These are phyloP conservation scores for Hylaea fasciaria DNA, from an alignment of 2,888 invertebrate genomes.

Conservation along the genomic window DNA sequence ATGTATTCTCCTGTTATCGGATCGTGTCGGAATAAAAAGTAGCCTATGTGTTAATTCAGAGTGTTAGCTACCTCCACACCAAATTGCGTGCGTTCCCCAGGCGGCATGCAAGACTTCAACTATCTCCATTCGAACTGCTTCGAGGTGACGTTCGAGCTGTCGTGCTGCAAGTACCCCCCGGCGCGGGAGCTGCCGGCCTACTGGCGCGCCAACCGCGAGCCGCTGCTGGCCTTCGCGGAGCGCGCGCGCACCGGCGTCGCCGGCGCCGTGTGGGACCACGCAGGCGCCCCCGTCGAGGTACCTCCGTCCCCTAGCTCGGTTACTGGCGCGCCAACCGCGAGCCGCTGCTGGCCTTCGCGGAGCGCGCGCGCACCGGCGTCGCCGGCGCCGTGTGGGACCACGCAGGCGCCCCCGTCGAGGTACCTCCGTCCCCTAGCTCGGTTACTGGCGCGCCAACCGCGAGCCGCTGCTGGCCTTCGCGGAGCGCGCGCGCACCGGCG, in stretches of 20 bases:
- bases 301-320: too few relatives aligned
- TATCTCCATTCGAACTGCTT: constrained; percentile 97
- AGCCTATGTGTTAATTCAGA: too few relatives aligned
- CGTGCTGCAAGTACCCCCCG: constrained; percentile 96
- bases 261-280: constrained; percentile 87
- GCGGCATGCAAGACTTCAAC: constrained; percentile 99
- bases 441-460: constrained; percentile 96
- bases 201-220: constrained; percentile 94
- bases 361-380: constrained; percentile 89
- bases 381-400: constrained; percentile 87
- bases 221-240: constrained; percentile 93
- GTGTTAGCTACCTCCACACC: too few relatives aligned
- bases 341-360: constrained; percentile 95
- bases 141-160: constrained; percentile 98
- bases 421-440: too few relatives aligned
- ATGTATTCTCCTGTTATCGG: too few relatives aligned
- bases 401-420: constrained; percentile 86
- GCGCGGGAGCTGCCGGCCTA: constrained; percentile 88
- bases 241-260: constrained; percentile 88
- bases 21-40: too few relatives aligned
- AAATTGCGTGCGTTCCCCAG: too few relatives aligned
- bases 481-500: constrained; percentile 90
- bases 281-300: constrained; percentile 86
- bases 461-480: constrained; percentile 95
- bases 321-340: constrained; percentile 96